Base-by-base conservation (phyloP, 2,888 invertebrate species). In the Papilio gigon region DNA sequence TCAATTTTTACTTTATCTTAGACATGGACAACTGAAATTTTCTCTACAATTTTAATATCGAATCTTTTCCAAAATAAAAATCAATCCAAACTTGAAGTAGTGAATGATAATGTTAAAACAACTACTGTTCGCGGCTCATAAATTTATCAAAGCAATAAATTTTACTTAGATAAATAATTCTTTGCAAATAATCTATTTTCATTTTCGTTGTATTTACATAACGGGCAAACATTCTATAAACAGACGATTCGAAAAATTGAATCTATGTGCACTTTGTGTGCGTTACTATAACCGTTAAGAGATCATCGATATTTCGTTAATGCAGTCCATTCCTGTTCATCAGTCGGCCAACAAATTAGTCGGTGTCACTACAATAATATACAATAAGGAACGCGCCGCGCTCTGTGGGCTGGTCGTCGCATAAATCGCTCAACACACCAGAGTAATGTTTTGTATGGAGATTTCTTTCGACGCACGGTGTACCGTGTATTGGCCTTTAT, bases 371-470 rank as follows among this genome's bases (percentile, higher is more conserved):
- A 89, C 84, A 87, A 90, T 90, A 91, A 91, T 89, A 92, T 90
- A 91, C 90, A 90, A 87, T 88, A 86, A 88, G 87, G 84, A 86
- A 82, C 83, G 80, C 80, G 82, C 83, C 80, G 84, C 81, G 81
- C 82, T 83, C 80, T 78, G 80, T 82, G 80, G 80, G 81, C 85
- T 80, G 76, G 79, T 83, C 87, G 87, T 88, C 90, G 87, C 86
- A 92, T 92, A 92, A 92, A 92, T 92, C 92, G 83, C 77, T 92
- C 92, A 90, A 85, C 92, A 89, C 86, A 71, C 73, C 74, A 78
- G 86, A 89, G 85, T 90, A 89, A 91, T 90, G 92, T 91, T 92
- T 90, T 91, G 91, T 92, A 92, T 92, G 89, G 90, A 92, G 92
- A 89, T 91, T 92, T 92, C 92, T 92, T 91, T 92, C 92, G 86